A percentile compares a stretch with the other conserved stretches of the same genome.
Conservation (phyloP, 2,888 invertebrate species). For the Drosophila cognata region DNA sequence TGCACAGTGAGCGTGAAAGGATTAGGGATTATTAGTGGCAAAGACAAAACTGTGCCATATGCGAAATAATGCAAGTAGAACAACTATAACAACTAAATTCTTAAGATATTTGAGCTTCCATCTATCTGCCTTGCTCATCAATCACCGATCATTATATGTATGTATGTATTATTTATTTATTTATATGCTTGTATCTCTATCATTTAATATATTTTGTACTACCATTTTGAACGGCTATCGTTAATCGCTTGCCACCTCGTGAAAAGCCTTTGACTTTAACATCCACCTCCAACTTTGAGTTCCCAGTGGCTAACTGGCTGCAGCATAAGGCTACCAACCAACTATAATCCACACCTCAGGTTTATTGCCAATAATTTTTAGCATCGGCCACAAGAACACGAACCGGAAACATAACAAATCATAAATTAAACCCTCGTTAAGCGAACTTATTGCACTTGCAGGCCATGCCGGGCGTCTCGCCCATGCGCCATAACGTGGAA, state of each 20-base stretch:
- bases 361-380: constrained; percentile 80
- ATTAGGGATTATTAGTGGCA: constrained; percentile 81
- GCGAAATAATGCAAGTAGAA: constrained; percentile 5
- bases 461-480: constrained; percentile 60
- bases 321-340: constrained; percentile 60
- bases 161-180: background rate
- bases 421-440: constrained; percentile 85
- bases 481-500: constrained; percentile 72
- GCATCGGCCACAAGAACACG: constrained; percentile 71
- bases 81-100: background rate
- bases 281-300: constrained; percentile 19
- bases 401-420: constrained; percentile 85
- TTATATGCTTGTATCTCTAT: background rate
- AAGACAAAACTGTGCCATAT: constrained; percentile 50
- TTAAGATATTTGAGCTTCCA: background rate
- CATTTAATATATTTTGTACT: constrained; percentile 6
- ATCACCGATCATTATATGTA: background rate
- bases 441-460: constrained; percentile 81
- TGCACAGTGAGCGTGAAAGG: constrained; percentile 83
- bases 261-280: constrained; percentile 16
- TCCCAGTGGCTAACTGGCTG: constrained; percentile 43
- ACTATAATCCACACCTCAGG: constrained; percentile 80
- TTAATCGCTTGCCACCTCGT: constrained; percentile 40
- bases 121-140: background rate
- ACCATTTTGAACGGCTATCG: constrained; percentile 24